Evolutionary conservation across 2,113 vertebrate genomes (phyloP).

Genomic region (Vulpes vulpes): DNA sequence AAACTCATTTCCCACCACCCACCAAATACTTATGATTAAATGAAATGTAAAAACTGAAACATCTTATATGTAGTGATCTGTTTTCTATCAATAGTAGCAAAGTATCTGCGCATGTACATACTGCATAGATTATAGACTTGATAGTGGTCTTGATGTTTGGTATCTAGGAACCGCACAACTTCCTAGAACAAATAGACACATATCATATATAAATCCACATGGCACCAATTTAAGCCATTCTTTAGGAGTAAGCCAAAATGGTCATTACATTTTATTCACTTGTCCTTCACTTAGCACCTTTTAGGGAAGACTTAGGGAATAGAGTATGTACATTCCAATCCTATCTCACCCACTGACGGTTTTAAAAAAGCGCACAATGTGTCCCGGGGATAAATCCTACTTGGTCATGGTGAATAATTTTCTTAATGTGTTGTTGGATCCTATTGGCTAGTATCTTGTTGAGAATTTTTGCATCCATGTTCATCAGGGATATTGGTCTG

Average conservation of each 20-base stretch:
- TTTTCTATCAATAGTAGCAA: not conserved
- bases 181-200: slow-evolving; percentile 88
- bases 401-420: too few species aligned
- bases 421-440: too few species aligned
- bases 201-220: not conserved
- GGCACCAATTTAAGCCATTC: not conserved
- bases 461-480: too few species aligned
- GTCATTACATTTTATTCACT: not conserved
- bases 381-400: too few species aligned
- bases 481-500: too few species aligned
- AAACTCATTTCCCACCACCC: not conserved
- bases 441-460: too few species aligned
- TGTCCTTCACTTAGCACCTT: not conserved
- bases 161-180: slow-evolving; percentile 95
- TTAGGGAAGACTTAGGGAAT: not conserved
- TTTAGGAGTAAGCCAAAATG: not conserved
- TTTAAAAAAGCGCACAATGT: slow-evolving; percentile 19
- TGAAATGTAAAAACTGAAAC: not conserved
- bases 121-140: slow-evolving; percentile 98
- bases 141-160: slow-evolving; percentile 95
- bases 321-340: not conserved
- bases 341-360: not conserved
- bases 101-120: slow-evolving; percentile 86
- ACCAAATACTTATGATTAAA: slow-evolving; percentile 37
- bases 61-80: not conserved